Percentiles rank a stretch among this genome's conserved stretches.
Evolutionary conservation across 1,140 invertebrate species (phyloP).

Genomic region (Sesamia nonagrioides): DNA sequence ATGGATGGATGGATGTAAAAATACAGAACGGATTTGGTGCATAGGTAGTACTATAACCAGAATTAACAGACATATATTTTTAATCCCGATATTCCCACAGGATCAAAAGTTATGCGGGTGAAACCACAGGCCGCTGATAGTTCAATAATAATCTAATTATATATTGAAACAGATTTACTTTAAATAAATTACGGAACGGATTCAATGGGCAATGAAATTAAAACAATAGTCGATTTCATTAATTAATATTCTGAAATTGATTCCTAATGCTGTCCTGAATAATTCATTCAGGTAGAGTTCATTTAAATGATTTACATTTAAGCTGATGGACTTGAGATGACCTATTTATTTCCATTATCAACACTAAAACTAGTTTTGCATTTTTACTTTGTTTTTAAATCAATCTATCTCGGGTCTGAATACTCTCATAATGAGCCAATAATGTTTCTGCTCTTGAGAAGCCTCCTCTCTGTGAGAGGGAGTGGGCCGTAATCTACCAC

Average conservation of each 20-base stretch:
- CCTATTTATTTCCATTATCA: not conserved
- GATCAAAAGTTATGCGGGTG: too few relatives aligned
- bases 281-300: constrained; percentile 9
- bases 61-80: too few relatives aligned
- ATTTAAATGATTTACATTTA: not conserved
- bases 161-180: not conserved
- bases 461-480: too few relatives aligned
- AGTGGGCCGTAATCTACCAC: too few relatives aligned
- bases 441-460: too few relatives aligned
- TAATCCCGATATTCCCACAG: too few relatives aligned
- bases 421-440: too few relatives aligned
- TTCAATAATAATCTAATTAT: too few relatives aligned
- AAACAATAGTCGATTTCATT: not conserved
- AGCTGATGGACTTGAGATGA: not conserved
- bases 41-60: too few relatives aligned
- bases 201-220: not conserved
- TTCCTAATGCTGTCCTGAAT: constrained; percentile 12
- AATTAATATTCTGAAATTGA: constrained; percentile 28
- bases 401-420: not conserved
- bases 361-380: not conserved
- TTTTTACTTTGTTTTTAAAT: not conserved
- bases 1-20: too few relatives aligned
- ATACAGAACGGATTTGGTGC: too few relatives aligned
- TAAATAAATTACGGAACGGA: not conserved
- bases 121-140: too few relatives aligned